phyloP scores from a whole-genome alignment of 2,797 vertebrate genomes.

The Margarornis squamiger region DNA sequence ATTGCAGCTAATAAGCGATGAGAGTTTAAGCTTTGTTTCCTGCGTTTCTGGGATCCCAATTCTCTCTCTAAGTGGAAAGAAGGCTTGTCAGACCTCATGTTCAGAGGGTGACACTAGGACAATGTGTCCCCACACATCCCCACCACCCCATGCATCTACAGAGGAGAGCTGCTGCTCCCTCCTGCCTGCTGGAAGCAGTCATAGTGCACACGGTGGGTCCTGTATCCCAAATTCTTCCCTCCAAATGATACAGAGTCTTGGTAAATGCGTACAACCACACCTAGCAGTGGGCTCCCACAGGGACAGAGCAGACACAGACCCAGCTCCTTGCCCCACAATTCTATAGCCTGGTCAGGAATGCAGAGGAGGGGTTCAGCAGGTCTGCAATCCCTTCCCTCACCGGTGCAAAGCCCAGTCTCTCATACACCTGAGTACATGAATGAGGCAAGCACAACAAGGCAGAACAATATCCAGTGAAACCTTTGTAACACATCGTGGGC shows the following conservation, averaged over 20 bases:
- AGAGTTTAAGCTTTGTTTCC: neutral
- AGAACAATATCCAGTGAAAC: rapidly evolving
- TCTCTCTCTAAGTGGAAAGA: neutral
- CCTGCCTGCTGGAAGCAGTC: rapidly evolving
- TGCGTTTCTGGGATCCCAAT: neutral
- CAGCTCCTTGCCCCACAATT: neutral
- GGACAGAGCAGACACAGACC: neutral
- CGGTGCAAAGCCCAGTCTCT: neutral
- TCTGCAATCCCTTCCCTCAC: neutral
- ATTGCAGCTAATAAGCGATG: neutral
- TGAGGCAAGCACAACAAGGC: neutral
- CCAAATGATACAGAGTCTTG: neutral
- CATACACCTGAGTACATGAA: rapidly evolving
- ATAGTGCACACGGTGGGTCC: no score
- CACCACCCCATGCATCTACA: neutral
- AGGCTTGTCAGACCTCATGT: neutral
- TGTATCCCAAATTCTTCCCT: neutral
- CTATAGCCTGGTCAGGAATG: no score
- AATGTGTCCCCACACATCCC: rapidly evolving
- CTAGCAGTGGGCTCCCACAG: neutral
- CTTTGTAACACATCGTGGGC: rapidly evolving
- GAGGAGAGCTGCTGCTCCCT: neutral
- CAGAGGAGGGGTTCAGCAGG: neutral
- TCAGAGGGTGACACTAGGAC: neutral
- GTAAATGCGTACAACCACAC: neutral